These are phyloP conservation scores for Cassiopea xamachana DNA, from an alignment of 30 jellyfish, hydroid and myxozoan species.

Conservation along the genomic window DNA sequence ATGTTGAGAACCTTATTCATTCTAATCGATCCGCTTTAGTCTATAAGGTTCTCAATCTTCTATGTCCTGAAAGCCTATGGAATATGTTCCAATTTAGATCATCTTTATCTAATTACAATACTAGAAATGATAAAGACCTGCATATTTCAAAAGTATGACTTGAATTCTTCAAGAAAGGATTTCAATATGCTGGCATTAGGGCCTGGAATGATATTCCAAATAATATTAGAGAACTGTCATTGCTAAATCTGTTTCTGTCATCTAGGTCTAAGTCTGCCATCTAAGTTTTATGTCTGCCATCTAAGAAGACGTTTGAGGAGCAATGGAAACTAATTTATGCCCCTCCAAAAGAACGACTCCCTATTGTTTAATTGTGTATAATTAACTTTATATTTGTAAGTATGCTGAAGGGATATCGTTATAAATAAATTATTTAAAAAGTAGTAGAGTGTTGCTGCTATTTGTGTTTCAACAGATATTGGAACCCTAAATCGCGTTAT, in stretches of 20 bases:
- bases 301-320: background rate
- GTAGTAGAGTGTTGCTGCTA: too few relatives aligned
- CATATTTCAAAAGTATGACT: background rate
- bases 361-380: too few relatives aligned
- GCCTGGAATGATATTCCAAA: constrained; percentile 14
- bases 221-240: background rate
- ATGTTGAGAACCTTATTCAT: constrained; percentile 2
- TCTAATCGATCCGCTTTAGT: background rate
- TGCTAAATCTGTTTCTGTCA: too few relatives aligned
- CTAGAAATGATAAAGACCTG: background rate
- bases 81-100: background rate
- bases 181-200: background rate
- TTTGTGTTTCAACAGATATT: too few relatives aligned
- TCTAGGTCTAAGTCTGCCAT: too few relatives aligned
- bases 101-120: constrained; percentile 1
- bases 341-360: background rate
- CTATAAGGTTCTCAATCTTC: background rate
- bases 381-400: too few relatives aligned
- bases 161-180: background rate
- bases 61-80: constrained; percentile 20
- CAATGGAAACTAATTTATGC: background rate
- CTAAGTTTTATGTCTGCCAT: background rate
- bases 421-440: too few relatives aligned
- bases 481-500: too few relatives aligned
- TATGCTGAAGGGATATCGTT: too few relatives aligned